Evolutionary conservation across 2,113 vertebrate species (phyloP).

Genomic region (Lynx canadensis): DNA sequence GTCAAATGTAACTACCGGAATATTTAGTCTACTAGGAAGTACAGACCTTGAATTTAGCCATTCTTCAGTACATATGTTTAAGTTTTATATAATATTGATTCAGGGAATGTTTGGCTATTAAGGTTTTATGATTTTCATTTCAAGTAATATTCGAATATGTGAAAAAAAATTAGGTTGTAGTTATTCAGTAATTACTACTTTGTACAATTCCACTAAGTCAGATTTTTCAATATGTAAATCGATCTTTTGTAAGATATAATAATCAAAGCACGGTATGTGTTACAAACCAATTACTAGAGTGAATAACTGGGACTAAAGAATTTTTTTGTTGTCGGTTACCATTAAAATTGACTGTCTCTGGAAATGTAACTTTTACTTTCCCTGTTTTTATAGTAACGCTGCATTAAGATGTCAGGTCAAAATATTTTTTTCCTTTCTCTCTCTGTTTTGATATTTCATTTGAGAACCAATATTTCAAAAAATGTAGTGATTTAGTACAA

Average conservation of each 20-base stretch:
- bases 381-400: conserved; percentile 84
- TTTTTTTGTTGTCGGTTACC: conserved; percentile 64
- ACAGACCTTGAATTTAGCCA: background rate
- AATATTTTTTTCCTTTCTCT: conserved; percentile 78
- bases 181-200: conserved; percentile 33
- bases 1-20: background rate
- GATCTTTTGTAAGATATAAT: conserved; percentile 64
- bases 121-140: conserved; percentile 19
- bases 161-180: background rate
- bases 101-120: background rate
- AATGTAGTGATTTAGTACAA: conserved; percentile 79
- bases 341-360: conserved; percentile 76
- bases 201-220: background rate
- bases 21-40: background rate
- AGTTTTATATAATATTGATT: conserved; percentile 15
- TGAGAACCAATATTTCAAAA: conserved; percentile 82
- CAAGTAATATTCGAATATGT: background rate
- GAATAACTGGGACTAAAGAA: conserved; percentile 73
- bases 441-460: conserved; percentile 83
- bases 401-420: conserved; percentile 83
- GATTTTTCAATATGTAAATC: conserved; percentile 45
- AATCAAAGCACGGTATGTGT: conserved; percentile 69
- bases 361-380: conserved; percentile 82
- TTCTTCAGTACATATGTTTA: background rate
- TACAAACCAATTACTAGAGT: conserved; percentile 76